Base-by-base conservation (phyloP, 2,888 invertebrate genomes). In the Synanthedon tipuliformis region DNA sequence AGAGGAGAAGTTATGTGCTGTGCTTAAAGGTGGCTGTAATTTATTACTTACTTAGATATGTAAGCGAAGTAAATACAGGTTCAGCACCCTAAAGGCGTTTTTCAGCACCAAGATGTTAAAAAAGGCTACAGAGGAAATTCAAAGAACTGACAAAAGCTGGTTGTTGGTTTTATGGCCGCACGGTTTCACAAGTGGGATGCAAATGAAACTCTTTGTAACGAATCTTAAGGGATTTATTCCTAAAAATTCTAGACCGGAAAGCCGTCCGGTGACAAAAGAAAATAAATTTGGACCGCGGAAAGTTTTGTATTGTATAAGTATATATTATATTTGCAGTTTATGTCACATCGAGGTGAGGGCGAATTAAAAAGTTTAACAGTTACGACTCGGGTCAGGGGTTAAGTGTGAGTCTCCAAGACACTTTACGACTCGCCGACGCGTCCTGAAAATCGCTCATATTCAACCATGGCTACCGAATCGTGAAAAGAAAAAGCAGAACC, bases 151-250 rank as follows among this genome's bases (percentile, higher is more conserved):
- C 34, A 34, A 3, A 34, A 34, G 34, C 10, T 10, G 7, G 34
- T 34, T 8, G 34, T 34, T 7, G 34, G 34, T 45, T 13, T 45
- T 7, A 15, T 45, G 45, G 45, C 45, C 45, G 3, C 3, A n/a
- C 45, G n/a, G 45, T 15, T 61, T 70, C 71, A 66, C 68, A 68
- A 68, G 69, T 65, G 62, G 69, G 71, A 81, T 82, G 81, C 78
- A 83, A 82, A 83, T 82, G 76, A 79, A 81, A 81, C 81, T 83
- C 81, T 81, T 81, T 84, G 82, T 82, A 74, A 73, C 73, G 71
- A 80, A 81, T 79, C 83, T 81, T 79, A 78, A 69, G 81, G 81
- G 81, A 81, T 81, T 81, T 82, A 82, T 79, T 79, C 71, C 69
- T 70, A 75, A 81, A 81, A 83, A 80, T 69, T 73, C 61, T 65